Conservation (phyloP, 2,797 vertebrate genomes). For the Tolypeutes matacus region DNA sequence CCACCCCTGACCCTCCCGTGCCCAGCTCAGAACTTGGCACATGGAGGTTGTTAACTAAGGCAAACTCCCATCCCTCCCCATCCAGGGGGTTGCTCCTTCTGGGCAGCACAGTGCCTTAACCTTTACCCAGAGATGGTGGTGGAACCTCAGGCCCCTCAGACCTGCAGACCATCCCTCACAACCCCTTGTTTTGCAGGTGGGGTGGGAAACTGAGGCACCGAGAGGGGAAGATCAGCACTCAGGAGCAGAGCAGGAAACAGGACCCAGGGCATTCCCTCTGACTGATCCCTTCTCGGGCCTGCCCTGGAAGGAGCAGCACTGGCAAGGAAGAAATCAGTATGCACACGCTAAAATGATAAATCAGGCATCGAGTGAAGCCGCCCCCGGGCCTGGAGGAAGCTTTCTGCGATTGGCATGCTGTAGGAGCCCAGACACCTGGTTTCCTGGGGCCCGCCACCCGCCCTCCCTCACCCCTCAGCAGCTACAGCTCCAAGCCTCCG, state of each 20-base stretch:
- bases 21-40: not conserved
- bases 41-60: not conserved
- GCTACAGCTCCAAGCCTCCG: accelerated
- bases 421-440: not conserved
- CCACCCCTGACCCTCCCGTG: not conserved
- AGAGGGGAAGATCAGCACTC: not conserved
- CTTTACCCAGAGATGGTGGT: not conserved
- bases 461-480: not conserved
- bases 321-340: not conserved
- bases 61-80: not conserved
- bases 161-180: not conserved
- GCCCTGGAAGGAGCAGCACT: not conserved
- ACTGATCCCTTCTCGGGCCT: not conserved
- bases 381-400: not conserved
- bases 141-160: not conserved
- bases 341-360: not conserved
- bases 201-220: slow-evolving; percentile 12
- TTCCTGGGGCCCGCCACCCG: not conserved
- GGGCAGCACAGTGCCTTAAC: not conserved
- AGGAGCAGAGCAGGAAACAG: not conserved
- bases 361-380: not conserved
- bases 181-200: not conserved
- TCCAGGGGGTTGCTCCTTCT: not conserved
- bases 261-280: not conserved
- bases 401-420: not conserved